Evolutionary conservation across 2,113 vertebrate species (phyloP).

Genomic region (Malurus cyaneus): DNA sequence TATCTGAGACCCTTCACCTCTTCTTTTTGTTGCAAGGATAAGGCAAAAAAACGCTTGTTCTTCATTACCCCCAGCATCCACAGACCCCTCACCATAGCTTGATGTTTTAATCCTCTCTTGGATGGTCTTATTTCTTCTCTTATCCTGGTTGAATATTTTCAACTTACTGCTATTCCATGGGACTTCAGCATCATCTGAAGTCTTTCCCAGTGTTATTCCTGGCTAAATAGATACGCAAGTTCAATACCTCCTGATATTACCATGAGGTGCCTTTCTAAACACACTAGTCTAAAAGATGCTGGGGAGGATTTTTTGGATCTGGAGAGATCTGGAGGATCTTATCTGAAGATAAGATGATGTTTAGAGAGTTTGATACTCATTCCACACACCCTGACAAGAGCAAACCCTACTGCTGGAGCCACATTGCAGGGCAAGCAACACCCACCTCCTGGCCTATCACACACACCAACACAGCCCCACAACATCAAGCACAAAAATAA

Average conservation of each 20-base stretch:
- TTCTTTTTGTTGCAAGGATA: neutral
- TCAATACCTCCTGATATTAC: neutral
- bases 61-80: neutral
- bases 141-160: neutral
- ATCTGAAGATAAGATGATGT: neutral
- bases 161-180: neutral
- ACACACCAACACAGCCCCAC: neutral
- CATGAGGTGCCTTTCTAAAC: neutral
- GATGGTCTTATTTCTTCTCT: neutral
- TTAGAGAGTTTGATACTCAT: neutral
- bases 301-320: neutral
- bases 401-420: neutral
- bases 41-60: neutral
- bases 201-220: neutral
- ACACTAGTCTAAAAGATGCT: neutral
- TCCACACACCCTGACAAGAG: neutral
- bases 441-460: neutral
- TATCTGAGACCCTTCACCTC: neutral
- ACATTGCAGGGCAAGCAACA: neutral
- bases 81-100: neutral
- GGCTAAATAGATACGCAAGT: neutral
- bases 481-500: neutral
- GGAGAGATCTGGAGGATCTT: neutral
- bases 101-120: neutral
- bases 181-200: neutral